These are phyloP conservation scores for Encarsia formosa DNA, from an alignment of 2,888 invertebrate species.

Conservation along the genomic window DNA sequence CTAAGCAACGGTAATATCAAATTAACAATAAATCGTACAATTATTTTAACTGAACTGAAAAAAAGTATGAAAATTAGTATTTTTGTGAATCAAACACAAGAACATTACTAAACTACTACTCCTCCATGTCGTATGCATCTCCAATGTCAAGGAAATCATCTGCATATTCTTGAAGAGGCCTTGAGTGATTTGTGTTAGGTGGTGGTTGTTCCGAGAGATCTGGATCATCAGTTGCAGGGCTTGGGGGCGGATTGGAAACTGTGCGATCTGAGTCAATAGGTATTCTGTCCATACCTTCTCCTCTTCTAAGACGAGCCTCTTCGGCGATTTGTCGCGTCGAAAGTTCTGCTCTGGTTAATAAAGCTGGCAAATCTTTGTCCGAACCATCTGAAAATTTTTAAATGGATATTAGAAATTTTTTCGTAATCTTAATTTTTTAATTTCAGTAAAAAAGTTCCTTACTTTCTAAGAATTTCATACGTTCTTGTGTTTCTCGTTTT, in stretches of 20 bases:
- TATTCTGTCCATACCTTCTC: conserved; percentile 47
- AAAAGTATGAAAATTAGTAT: conserved; percentile 2
- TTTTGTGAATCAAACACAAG: background rate
- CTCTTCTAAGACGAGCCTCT: conserved; percentile 53
- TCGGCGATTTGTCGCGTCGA: conserved; percentile 54
- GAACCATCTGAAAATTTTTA: conserved; percentile 38
- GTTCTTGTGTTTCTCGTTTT: conserved; percentile 64
- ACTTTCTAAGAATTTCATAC: conserved; percentile 52
- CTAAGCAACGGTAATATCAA: conserved; percentile 13
- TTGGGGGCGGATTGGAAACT: conserved; percentile 74
- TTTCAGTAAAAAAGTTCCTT: conserved; percentile 20
- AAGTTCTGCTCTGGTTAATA: conserved; percentile 62
- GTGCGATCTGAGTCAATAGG: conserved; percentile 50
- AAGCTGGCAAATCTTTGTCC: conserved; percentile 62
- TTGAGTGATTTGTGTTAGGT: conserved; percentile 37
- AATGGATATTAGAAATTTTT: conserved; percentile 3
- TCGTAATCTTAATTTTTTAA: background rate
- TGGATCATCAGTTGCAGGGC: conserved; percentile 70
- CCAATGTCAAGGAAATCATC: conserved; percentile 71
- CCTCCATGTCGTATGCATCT: conserved; percentile 66
- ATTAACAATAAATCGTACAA: conserved; percentile 12
- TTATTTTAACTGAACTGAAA: conserved; percentile 14
- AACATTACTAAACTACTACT: conserved; percentile 54
- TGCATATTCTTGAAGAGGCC: conserved; percentile 56
- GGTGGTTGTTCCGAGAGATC: conserved; percentile 42